Percentiles rank a stretch among this genome's conserved stretches.
Evolutionary conservation across 2,113 vertebrate species (phyloP).

Genomic region (Phylloscopus trochiloides): DNA sequence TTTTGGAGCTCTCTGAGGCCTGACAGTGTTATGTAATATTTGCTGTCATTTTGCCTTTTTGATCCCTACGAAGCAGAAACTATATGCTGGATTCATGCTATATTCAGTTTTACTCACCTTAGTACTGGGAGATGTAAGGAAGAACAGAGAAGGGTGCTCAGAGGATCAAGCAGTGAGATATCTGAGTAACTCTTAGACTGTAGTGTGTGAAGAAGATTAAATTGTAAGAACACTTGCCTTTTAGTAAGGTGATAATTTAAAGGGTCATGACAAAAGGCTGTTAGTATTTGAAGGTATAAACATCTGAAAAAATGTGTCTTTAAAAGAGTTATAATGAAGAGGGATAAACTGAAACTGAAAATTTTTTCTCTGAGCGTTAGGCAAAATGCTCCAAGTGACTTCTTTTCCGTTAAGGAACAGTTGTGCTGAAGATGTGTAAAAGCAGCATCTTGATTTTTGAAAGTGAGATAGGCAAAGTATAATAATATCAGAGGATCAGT

Average conservation of each 20-base stretch:
- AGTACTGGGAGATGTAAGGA: not conserved
- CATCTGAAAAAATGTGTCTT: not conserved
- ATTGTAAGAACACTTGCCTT: slow-evolving; percentile 15
- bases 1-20: not conserved
- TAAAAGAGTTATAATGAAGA: not conserved
- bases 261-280: not conserved
- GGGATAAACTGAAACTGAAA: not conserved
- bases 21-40: not conserved
- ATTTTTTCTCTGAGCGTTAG: not conserved
- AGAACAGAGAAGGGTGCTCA: not conserved
- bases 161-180: not conserved
- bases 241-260: slow-evolving; percentile 33
- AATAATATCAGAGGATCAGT: not conserved
- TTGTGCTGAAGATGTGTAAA: not conserved
- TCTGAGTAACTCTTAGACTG: not conserved
- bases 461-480: not conserved
- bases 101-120: not conserved
- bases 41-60: not conserved
- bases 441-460: not conserved
- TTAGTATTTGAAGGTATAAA: slow-evolving; percentile 15
- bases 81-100: not conserved
- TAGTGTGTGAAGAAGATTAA: slow-evolving; percentile 2
- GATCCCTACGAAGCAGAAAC: not conserved
- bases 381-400: not conserved
- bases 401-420: not conserved